Conservation (phyloP, 2,797 vertebrate species). For the Carcharodon carcharias region DNA sequence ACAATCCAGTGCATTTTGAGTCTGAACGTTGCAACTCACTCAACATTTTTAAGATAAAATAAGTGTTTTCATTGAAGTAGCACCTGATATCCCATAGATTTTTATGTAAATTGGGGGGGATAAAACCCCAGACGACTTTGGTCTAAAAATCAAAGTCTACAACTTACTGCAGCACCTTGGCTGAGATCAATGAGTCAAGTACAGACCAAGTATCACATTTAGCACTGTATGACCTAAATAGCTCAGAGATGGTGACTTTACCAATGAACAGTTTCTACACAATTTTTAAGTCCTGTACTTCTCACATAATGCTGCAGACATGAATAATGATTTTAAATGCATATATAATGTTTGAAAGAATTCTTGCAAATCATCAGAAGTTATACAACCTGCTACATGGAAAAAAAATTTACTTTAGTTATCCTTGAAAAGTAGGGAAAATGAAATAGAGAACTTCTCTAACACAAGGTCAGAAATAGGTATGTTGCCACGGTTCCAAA, state of each 20-base stretch:
- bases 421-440: conserved; percentile 12
- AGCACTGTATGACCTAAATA: background rate
- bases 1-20: background rate
- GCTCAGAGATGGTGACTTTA: background rate
- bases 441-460: background rate
- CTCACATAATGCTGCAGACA: background rate
- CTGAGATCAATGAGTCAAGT: background rate
- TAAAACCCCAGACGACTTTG: background rate
- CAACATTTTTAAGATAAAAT: background rate
- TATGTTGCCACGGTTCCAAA: conserved; percentile 41
- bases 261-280: background rate
- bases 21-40: background rate
- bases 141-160: background rate
- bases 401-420: background rate
- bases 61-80: background rate
- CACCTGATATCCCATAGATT: background rate
- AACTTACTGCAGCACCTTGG: background rate
- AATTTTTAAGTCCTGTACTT: background rate
- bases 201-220: background rate
- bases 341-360: background rate
- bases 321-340: background rate
- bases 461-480: conserved; percentile 40
- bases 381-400: background rate
- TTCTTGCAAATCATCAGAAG: background rate
- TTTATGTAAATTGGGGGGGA: background rate